Evolutionary conservation across 2,888 invertebrate genomes (phyloP), one percentile per base, ranked within the genome.

Genomic region (Cancer borealis): DNA sequence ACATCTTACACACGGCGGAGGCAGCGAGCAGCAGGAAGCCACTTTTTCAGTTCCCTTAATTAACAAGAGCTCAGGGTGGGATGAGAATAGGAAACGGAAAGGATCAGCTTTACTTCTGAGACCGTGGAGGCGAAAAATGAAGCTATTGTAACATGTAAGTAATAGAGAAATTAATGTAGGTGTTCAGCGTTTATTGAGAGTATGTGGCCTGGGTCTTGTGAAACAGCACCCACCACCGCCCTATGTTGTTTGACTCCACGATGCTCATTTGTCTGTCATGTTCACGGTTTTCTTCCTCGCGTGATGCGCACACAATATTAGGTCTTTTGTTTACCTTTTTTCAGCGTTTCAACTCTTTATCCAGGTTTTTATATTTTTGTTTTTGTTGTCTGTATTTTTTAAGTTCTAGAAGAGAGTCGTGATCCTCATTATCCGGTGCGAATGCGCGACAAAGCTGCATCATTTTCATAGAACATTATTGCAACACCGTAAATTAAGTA

Each of bases 391-490:
- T 39, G 12, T 39, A 14, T 84, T 84, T 3, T 39, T 39, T 26
- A 10, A 14, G 12, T 84, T 30, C 12, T 39, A 84, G 30, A 30
- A 84, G 84, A 39, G 84, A 30, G 30, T 84, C 3, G 39, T 6
- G 39, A 30, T 84, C 84, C 12, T 84, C 39, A 84, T 84, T 39
- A 84, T 30, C 84, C 84, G 84, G 39, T 39, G 84, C 39, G 39
- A 84, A 84, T 79, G 73, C 73, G 73, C n/a, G n/a, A 79, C 26
- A 26, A 30, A 26, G n/a, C 73, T 79, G 73, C 73, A 79, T n/a
- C 73, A 79, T n/a, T 79, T 79, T 79, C 26, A 26, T 10, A 10
- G 26, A 79, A 26, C n/a, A n/a, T 79, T 79, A 79, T 79, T 79
- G n/a, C 26, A 26, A n/a, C 26, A 26, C 73, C 73, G 26, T 79